phyloP scores from a whole-genome alignment of 1,140 invertebrate genomes.

The Phenacoccus solenopsis region DNA sequence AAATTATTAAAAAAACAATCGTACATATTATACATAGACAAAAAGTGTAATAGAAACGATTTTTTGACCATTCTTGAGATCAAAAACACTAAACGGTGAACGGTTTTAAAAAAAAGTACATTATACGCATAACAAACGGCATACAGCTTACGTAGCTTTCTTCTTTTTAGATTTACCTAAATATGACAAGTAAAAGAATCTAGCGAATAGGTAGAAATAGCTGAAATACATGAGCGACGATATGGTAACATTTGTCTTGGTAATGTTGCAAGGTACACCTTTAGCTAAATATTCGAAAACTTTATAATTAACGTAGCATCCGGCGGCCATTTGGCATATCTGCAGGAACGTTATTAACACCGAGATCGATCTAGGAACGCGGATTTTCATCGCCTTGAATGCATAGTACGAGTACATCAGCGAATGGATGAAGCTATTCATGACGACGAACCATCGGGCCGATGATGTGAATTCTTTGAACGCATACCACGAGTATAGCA shows the following conservation, averaged over 20 bases:
- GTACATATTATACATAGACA: too few relatives aligned
- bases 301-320: constrained; percentile 79
- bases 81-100: too few relatives aligned
- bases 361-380: constrained; percentile 69
- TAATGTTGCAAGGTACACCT: constrained; percentile 64
- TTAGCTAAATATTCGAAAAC: constrained; percentile 58
- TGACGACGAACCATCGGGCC: constrained; percentile 95
- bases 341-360: constrained; percentile 90
- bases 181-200: constrained; percentile 83
- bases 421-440: constrained; percentile 96
- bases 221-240: constrained; percentile 90
- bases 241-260: constrained; percentile 71
- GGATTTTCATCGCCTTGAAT: constrained; percentile 71
- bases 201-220: constrained; percentile 78
- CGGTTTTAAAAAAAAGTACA: too few relatives aligned
- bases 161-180: constrained; percentile 33
- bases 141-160: constrained; percentile 19
- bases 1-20: too few relatives aligned
- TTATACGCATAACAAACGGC: neutral
- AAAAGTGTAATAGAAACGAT: too few relatives aligned
- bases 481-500: constrained; percentile 94
- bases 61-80: too few relatives aligned
- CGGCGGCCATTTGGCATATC: constrained; percentile 88
- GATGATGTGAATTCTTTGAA: constrained; percentile 94
- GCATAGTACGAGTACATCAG: constrained; percentile 98